Conservation (phyloP, 2,113 vertebrate genomes). For the Taurulus bubalis region DNA sequence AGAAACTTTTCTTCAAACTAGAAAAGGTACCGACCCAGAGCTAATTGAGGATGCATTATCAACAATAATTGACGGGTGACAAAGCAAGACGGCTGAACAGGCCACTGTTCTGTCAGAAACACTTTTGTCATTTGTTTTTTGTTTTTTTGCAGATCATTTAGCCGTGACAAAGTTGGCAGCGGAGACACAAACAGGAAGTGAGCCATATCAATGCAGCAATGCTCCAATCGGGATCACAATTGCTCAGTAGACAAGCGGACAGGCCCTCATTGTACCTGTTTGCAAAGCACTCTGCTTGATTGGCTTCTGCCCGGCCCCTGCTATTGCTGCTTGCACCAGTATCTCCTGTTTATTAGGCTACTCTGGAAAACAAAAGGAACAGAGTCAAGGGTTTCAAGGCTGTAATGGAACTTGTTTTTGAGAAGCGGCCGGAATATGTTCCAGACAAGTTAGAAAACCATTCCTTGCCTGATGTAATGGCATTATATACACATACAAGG, state of each 20-base stretch:
- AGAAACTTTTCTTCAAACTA: conserved; percentile 25
- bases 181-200: conserved; percentile 59
- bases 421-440: conserved; percentile 9
- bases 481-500: background rate
- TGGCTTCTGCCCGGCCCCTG: conserved; percentile 25
- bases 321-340: conserved; percentile 37
- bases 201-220: conserved; percentile 34
- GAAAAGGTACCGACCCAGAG: conserved; percentile 2
- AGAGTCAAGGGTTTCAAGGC: background rate
- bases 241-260: conserved; percentile 55
- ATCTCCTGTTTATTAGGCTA: conserved; percentile 23
- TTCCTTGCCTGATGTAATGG: background rate
- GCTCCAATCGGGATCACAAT: conserved; percentile 41
- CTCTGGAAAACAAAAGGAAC: background rate
- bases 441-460: background rate
- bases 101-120: conserved; percentile 50
- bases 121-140: conserved; percentile 6
- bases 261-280: conserved; percentile 53
- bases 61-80: conserved; percentile 56
- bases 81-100: conserved; percentile 32
- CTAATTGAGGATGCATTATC: conserved; percentile 49
- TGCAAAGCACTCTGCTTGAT: conserved; percentile 50
- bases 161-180: conserved; percentile 61
- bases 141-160: conserved; percentile 57
- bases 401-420: conserved; percentile 1